Evolutionary conservation across 2,888 invertebrate genomes (phyloP).

Genomic region (Euzophera pinguis): DNA sequence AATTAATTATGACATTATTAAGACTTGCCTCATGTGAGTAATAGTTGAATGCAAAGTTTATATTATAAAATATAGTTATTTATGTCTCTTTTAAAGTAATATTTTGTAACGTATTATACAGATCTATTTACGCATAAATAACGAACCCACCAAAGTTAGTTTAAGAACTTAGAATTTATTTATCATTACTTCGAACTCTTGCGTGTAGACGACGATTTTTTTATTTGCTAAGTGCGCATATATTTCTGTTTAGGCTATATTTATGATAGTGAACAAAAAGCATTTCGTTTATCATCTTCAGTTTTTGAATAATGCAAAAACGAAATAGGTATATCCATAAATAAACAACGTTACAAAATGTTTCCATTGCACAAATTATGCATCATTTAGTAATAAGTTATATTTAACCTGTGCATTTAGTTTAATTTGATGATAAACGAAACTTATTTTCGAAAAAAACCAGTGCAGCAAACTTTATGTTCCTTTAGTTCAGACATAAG

Average conservation of each 20-base stretch:
- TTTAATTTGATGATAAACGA: background rate
- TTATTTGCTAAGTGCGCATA: constrained; percentile 27
- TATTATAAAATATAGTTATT: background rate
- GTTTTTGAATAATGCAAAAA: too few species aligned
- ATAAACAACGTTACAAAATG: too few species aligned
- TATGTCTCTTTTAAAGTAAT: background rate
- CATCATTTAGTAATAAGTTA: too few species aligned
- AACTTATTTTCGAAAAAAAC: background rate
- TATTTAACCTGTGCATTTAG: background rate
- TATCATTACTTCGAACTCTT: constrained; percentile 33
- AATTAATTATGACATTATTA: background rate
- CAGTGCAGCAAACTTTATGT: background rate
- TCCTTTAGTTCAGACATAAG: background rate
- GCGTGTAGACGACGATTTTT: constrained; percentile 40
- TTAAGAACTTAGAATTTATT: constrained; percentile 63
- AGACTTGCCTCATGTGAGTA: background rate
- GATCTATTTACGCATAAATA: constrained; percentile 58
- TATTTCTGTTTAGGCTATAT: background rate
- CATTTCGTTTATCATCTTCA: background rate
- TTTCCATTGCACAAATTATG: too few species aligned
- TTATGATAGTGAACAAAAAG: background rate
- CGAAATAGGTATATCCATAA: too few species aligned
- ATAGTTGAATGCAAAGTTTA: constrained; percentile 1
- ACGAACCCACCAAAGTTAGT: constrained; percentile 79
- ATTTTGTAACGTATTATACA: constrained; percentile 29